Base-by-base conservation (phyloP, 2,113 vertebrate genomes). In the Archocentrus centrarchus region DNA sequence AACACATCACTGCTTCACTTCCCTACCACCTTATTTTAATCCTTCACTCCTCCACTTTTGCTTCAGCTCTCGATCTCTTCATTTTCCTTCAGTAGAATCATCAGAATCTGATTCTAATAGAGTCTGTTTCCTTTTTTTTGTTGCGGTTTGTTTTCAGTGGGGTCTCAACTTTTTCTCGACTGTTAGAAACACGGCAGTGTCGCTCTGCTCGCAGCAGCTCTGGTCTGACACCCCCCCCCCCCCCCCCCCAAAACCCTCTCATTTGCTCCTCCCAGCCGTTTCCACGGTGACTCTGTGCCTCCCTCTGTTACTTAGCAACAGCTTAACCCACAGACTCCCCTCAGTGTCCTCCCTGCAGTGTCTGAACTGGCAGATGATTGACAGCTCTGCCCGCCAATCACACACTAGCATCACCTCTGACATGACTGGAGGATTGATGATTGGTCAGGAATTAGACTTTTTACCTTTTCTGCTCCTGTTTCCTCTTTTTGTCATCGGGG, bases 221-320 rank as follows among this genome's bases (percentile, higher is more conserved):
- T 73, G 6, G 15, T 15, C 27, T 79, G 44, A 73, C 77, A 47
- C 41, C 4, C 64, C n/a, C 41, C 5, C 64, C 11, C n/a, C 20
- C 24, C 24, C 24, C 2, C 24, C 24, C 24, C 24, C 24, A 24
- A 24, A 6, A 58, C 57, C n/a, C 9, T 66, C 63, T 70, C 64
- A 5, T 68, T 1, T 17, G 5, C 64, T 53, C 61, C 59, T 35
- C 6, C 11, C 6, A 2, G 11, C 30, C 2, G 35, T 88, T 41
- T 13, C 77, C 80, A 82, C 3, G 70, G 68, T 2, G 15, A 86
- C 81, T 62, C 60, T 13, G 58, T 0, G 2, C 83, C 78, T 82
- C 30, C 61, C 30, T 64, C 85, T 83, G 90, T 88, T 86, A 47
- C 92, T 77, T 85, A 89, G 92, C 85, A 90, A 91, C 92, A 77